Evolutionary conservation across 2,797 vertebrate species (phyloP), one percentile per base, ranked within the genome.

Genomic region (Eidolon dupreanum): DNA sequence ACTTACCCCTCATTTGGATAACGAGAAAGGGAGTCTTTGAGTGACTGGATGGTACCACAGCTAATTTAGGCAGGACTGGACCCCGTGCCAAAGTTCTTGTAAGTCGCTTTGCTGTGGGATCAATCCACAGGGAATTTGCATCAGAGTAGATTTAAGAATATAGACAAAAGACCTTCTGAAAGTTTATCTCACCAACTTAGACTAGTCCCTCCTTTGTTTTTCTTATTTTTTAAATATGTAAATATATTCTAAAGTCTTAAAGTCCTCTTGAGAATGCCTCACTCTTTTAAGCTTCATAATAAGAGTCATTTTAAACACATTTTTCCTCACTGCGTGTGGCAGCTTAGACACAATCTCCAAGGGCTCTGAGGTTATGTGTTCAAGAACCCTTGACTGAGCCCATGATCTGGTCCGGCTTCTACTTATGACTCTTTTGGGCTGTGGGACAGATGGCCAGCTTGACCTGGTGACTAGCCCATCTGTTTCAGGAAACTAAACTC

Each of bases 1-100:
- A 97, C 68, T 84, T 93, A n/a, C 75, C 36, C 8, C 59, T 93
- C 65, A 79, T 83, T 93, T 86, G 26, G 20, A 46, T 74, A 74
- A 89, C 12, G 57, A 83, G 33, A 89, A 89, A 79, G 15, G 10
- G 28, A 55, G 36, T 33, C 57, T 74, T 31, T 53, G 38, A 78
- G 49, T 46, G 17, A 68, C 1, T 70, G 70, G 49, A 83, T 88
- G 49, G 65, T 20, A 83, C 78, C 73, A 93, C 38, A 92, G 71
- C 36, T 94, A 55, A 83, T 65, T 95, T 82, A 65, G 38, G 4
- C 12, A 74, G 46, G 13, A 26, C 33, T 31, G 9, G 13, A 12
- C 28, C 28, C n/a, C 11, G 22, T 28, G 74, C 38, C 33, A 51
- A 19, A 57, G 59, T 93, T 75, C 31, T 57, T 70, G 9, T 46